A percentile compares a stretch with the other conserved stretches of the same genome.
These are phyloP conservation scores for Daktulosphaira vitifoliae DNA, from an alignment of 1,140 invertebrate genomes.

Conservation along the genomic window DNA sequence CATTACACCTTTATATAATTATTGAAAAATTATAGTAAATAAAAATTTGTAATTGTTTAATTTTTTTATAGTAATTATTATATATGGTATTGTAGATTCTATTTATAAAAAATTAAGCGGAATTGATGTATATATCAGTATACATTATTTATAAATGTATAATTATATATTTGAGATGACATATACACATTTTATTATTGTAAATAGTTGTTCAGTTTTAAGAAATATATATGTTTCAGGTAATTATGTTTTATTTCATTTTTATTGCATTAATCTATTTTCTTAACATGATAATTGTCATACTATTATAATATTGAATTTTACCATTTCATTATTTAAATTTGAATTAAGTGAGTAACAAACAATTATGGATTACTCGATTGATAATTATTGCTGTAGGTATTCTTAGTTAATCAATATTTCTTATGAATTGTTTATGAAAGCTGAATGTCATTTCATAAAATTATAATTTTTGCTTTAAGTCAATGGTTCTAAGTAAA, in stretches of 20 bases:
- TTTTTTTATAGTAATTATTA: slow-evolving; percentile 33
- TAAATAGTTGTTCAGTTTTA: slow-evolving; percentile 34
- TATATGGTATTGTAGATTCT: slow-evolving; percentile 34
- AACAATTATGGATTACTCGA: too few relatives aligned
- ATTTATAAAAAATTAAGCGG: slow-evolving; percentile 32
- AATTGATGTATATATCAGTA: slow-evolving; percentile 31
- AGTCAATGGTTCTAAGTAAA: too few relatives aligned
- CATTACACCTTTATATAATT: slow-evolving; percentile 25
- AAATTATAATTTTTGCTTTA: too few relatives aligned
- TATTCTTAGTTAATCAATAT: too few relatives aligned
- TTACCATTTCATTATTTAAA: too few relatives aligned
- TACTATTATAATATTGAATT: too few relatives aligned
- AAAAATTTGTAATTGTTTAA: slow-evolving; percentile 33
- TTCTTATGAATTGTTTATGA: too few relatives aligned
- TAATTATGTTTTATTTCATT: slow-evolving; percentile 31
- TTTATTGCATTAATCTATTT: too few relatives aligned
- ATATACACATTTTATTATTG: slow-evolving; percentile 34
- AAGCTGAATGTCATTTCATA: too few relatives aligned
- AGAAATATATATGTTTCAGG: slow-evolving; percentile 34
- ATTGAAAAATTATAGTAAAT: slow-evolving; percentile 22
- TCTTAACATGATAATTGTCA: too few relatives aligned
- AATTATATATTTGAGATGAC: slow-evolving; percentile 31
- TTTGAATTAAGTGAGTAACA: too few relatives aligned
- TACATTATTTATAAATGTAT: slow-evolving; percentile 19
- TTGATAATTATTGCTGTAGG: too few relatives aligned